Evolutionary conservation across 2,113 vertebrate species (phyloP).

Genomic region (Orycteropus afer): DNA sequence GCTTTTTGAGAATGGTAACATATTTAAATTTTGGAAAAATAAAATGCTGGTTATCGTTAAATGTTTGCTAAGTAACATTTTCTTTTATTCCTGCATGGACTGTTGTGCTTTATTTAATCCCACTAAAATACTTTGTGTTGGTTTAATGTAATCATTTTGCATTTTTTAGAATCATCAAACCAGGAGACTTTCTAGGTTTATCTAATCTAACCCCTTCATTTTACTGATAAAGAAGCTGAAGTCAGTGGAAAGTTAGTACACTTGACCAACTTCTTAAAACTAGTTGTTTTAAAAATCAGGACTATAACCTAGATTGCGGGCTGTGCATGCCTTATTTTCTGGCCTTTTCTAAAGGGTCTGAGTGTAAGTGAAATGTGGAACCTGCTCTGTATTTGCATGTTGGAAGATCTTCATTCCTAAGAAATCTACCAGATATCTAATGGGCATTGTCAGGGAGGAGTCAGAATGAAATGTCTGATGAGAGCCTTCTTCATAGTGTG

Average conservation of each 20-base stretch:
- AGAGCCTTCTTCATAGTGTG: not conserved
- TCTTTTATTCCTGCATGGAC: not conserved
- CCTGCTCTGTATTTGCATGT: not conserved
- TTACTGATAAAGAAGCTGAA: not conserved
- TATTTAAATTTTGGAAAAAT: not conserved
- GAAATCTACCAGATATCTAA: not conserved
- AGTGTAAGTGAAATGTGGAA: conserved; percentile 41
- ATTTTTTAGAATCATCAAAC: conserved; percentile 29
- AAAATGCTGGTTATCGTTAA: not conserved
- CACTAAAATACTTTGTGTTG: not conserved
- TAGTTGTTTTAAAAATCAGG: conserved; percentile 16
- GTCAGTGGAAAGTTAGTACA: not conserved
- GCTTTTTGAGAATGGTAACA: not conserved
- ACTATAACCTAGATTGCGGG: not conserved
- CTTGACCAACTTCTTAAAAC: conserved; percentile 15
- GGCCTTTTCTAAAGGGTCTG: not conserved
- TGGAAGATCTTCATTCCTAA: not conserved
- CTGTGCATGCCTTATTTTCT: not conserved
- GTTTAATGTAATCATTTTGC: not conserved
- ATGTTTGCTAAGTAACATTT: conserved; percentile 12
- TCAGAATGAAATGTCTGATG: not conserved
- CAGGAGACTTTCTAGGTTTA: not conserved
- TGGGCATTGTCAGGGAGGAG: not conserved
- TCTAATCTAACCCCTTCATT: not conserved
- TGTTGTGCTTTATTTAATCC: not conserved